Percentiles rank a stretch among this genome's conserved stretches.
These are phyloP conservation scores for Papilio dardanus DNA, from an alignment of 1,140 invertebrate species.

Conservation along the genomic window DNA sequence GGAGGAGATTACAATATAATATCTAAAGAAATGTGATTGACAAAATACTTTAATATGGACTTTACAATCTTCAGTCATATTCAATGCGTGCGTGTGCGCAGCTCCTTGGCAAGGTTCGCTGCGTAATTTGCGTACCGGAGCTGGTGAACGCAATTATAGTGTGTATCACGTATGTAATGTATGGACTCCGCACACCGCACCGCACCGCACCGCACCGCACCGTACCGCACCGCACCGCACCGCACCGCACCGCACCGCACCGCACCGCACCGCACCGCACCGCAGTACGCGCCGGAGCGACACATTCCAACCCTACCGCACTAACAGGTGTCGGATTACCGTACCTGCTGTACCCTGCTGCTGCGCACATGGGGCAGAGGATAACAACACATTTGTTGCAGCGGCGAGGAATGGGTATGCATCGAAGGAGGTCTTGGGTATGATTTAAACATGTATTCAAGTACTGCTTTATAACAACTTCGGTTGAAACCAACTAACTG, in stretches of 20 bases:
- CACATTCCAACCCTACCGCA: neutral
- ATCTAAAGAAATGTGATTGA: no score
- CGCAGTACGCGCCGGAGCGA: neutral
- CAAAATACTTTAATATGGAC: no score
- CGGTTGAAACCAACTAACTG: no score
- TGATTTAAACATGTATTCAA: no score
- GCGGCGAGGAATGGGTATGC: neutral
- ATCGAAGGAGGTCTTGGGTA: neutral
- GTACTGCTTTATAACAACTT: no score
- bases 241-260: neutral
- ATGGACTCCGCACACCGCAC: neutral
- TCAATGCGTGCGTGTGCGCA: neutral
- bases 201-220: neutral
- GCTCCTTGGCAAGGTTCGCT: neutral
- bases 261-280: neutral
- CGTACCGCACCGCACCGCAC: neutral
- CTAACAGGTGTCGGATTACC: neutral
- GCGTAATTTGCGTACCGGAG: slow-evolving; percentile 4
- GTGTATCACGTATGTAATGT: neutral
- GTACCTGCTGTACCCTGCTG: no score
- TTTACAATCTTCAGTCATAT: no score
- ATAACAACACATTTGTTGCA: neutral
- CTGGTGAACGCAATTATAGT: no score
- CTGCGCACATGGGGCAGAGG: neutral
- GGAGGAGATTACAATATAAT: no score